Conservation (phyloP, 1,140 invertebrate genomes). For the Drosophila ironensis region DNA sequence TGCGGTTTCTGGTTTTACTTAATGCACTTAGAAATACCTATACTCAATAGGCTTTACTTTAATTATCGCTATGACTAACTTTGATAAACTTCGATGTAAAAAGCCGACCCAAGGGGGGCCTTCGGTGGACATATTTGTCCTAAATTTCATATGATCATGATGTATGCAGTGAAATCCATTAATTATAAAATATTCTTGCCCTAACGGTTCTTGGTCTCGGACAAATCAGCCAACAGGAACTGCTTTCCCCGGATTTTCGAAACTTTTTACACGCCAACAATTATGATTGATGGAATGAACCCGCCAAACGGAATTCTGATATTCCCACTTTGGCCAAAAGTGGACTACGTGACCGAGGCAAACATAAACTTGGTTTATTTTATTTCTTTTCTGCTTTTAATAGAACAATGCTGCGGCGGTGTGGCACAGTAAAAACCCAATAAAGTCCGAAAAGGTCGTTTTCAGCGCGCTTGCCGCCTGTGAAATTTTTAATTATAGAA, state of each 20-base stretch:
- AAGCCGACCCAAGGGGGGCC: no score
- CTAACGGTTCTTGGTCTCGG: not conserved
- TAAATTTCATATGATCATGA: no score
- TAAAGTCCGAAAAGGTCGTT: constrained; percentile 41
- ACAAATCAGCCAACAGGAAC: constrained; percentile 42
- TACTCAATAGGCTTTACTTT: not conserved
- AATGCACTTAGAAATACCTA: not conserved
- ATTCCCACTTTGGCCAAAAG: constrained; percentile 18
- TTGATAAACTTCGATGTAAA: no score
- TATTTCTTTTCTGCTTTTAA: constrained; percentile 47
- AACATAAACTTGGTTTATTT: constrained; percentile 24
- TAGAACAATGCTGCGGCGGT: constrained; percentile 52
- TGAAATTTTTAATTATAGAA: constrained; percentile 74
- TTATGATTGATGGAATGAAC: constrained; percentile 53
- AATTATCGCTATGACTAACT: no score
- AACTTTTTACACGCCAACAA: constrained; percentile 17
- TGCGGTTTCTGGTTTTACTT: not conserved
- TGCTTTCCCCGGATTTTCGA: constrained; percentile 51
- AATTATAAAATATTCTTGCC: no score
- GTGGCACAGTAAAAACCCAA: constrained; percentile 31
- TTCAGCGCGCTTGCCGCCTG: constrained; percentile 43
- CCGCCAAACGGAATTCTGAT: constrained; percentile 34
- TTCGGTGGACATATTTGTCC: no score
- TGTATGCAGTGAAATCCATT: no score
- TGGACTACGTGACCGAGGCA: constrained; percentile 69